A percentile compares a stretch with the other conserved stretches of the same genome.
Evolutionary conservation across 2,888 invertebrate species (phyloP).

Genomic region (Chironomus tentans): DNA sequence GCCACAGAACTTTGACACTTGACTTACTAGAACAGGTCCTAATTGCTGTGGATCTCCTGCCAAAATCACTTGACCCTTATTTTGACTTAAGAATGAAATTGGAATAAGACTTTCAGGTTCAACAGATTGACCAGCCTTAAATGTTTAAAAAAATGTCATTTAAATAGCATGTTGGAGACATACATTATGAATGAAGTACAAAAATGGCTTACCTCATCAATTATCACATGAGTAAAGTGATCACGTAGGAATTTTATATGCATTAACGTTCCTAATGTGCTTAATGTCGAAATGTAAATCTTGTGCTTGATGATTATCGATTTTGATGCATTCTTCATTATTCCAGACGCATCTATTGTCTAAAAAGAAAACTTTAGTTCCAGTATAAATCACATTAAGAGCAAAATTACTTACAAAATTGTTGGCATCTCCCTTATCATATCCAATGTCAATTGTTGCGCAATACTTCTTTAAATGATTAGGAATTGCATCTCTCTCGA

Average conservation of each 20-base stretch:
- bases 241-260: conserved; percentile 58
- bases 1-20: conserved; percentile 54
- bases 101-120: conserved; percentile 87
- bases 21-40: conserved; percentile 69
- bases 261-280: conserved; percentile 58
- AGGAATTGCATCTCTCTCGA: conserved; percentile 55
- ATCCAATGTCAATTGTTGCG: conserved; percentile 43
- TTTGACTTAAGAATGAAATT: conserved; percentile 52
- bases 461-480: conserved; percentile 59
- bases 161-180: no score
- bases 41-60: conserved; percentile 87
- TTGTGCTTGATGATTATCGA: conserved; percentile 38
- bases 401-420: neutral
- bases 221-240: conserved; percentile 82
- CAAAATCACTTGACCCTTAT: conserved; percentile 56
- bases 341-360: neutral
- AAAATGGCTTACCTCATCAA: conserved; percentile 48
- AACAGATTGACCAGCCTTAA: conserved; percentile 82
- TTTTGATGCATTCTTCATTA: conserved; percentile 5
- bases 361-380: neutral
- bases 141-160: neutral
- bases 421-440: neutral
- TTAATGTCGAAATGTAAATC: conserved; percentile 79
- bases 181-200: neutral
- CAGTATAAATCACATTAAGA: neutral